Evolutionary conservation across 2,113 vertebrate genomes (phyloP).

Genomic region (Alethe castanea): DNA sequence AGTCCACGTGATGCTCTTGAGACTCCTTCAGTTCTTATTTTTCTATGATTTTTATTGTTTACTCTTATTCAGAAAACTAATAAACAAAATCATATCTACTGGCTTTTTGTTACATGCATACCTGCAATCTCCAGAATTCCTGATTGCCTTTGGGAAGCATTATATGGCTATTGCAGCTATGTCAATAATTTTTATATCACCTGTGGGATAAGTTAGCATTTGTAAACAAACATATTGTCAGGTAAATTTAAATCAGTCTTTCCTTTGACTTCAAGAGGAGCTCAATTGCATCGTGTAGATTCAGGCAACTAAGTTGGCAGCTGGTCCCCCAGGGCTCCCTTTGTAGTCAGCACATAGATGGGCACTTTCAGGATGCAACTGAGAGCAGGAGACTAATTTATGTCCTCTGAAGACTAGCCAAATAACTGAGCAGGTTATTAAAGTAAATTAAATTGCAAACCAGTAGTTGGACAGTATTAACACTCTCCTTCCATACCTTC

Average conservation of each 20-base stretch:
- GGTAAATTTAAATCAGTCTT: background rate
- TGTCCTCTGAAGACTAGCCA: background rate
- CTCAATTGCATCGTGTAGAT: background rate
- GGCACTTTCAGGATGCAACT: background rate
- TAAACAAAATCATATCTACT: background rate
- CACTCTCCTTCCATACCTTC: background rate
- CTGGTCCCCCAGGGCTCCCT: background rate
- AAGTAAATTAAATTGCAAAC: constrained; percentile 2
- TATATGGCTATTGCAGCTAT: background rate
- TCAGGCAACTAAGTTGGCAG: background rate
- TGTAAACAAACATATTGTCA: constrained; percentile 28
- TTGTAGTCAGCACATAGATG: background rate
- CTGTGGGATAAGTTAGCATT: background rate
- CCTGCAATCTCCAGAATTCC: background rate
- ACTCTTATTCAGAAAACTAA: background rate
- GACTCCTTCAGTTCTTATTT: background rate
- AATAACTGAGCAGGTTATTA: background rate
- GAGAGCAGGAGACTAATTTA: background rate
- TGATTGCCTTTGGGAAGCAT: background rate
- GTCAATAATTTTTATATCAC: constrained; percentile 11
- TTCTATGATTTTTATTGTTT: background rate
- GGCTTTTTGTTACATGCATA: background rate
- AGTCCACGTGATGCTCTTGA: background rate
- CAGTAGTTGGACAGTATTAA: background rate
- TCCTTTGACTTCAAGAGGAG: background rate